phyloP scores from a whole-genome alignment of 1,140 invertebrate genomes.

The Lutraria rhynchaena region DNA sequence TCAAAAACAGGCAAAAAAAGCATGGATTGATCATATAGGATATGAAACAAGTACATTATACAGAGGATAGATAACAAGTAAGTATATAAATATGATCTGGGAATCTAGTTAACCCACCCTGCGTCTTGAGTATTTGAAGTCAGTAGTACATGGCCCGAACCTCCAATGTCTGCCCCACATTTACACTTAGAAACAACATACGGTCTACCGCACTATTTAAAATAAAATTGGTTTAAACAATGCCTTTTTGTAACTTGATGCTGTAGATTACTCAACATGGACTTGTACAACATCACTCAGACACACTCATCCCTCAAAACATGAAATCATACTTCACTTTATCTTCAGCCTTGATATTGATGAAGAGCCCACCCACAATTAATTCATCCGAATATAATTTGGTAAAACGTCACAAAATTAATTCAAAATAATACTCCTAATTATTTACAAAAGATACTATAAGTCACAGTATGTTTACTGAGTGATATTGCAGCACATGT shows the following conservation, averaged over 20 bases:
- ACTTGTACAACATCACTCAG: background rate
- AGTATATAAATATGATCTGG: no score
- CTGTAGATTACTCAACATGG: background rate
- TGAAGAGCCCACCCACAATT: background rate
- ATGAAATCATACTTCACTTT: no score
- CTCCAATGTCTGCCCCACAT: slow-evolving; percentile 74
- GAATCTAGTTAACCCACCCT: slow-evolving; percentile 62
- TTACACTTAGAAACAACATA: slow-evolving; percentile 61
- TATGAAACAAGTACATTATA: no score
- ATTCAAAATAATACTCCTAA: background rate
- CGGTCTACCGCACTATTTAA: slow-evolving; percentile 74
- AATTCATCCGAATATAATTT: background rate
- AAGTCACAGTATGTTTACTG: no score
- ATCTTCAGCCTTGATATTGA: background rate
- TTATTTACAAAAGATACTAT: background rate
- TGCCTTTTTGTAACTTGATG: background rate
- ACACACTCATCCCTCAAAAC: no score
- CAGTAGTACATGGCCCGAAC: slow-evolving; percentile 57
- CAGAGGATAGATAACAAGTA: no score
- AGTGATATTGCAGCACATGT: no score
- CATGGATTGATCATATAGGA: no score
- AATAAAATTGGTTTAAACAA: slow-evolving; percentile 4
- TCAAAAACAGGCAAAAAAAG: no score
- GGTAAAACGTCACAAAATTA: background rate
- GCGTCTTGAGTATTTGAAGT: slow-evolving; percentile 62